phyloP scores from a whole-genome alignment of 2,113 vertebrate species.

The Tragelaphus scriptus region DNA sequence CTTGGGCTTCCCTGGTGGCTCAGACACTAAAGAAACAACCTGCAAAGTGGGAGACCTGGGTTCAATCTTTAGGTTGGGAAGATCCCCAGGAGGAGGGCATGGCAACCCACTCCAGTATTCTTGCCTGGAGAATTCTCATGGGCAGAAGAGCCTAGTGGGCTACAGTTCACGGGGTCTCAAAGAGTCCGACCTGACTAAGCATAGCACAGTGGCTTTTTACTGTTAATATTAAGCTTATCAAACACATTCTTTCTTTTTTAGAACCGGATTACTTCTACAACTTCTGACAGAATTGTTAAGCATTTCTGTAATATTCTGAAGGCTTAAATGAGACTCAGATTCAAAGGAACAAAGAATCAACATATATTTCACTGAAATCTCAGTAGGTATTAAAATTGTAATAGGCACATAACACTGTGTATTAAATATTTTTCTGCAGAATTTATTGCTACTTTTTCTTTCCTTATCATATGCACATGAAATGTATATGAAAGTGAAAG shows the following conservation, averaged over 20 bases:
- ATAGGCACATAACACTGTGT: not conserved
- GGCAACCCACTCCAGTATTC: too few species aligned
- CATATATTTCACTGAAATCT: not conserved
- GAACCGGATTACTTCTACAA: not conserved
- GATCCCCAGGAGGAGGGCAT: too few species aligned
- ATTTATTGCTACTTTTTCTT: not conserved
- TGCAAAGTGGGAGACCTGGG: too few species aligned
- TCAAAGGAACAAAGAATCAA: not conserved
- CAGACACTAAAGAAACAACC: too few species aligned
- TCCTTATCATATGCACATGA: not conserved
- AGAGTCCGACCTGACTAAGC: too few species aligned
- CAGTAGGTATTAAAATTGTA: not conserved
- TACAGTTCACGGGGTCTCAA: too few species aligned
- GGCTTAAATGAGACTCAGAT: not conserved
- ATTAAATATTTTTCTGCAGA: not conserved
- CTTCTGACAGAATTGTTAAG: not conserved
- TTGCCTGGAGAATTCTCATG: too few species aligned
- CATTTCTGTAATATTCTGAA: not conserved
- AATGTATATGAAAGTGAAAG: not conserved
- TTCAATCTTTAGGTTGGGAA: too few species aligned
- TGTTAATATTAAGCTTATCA: conserved; percentile 26
- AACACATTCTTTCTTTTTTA: conserved; percentile 62
- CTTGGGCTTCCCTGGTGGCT: too few species aligned
- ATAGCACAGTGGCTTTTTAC: not conserved
- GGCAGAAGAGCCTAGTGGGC: too few species aligned